Evolutionary conservation across 2,888 invertebrate species (phyloP), one percentile per base, ranked within the genome.

Genomic region (Hyposoter didymator): DNA sequence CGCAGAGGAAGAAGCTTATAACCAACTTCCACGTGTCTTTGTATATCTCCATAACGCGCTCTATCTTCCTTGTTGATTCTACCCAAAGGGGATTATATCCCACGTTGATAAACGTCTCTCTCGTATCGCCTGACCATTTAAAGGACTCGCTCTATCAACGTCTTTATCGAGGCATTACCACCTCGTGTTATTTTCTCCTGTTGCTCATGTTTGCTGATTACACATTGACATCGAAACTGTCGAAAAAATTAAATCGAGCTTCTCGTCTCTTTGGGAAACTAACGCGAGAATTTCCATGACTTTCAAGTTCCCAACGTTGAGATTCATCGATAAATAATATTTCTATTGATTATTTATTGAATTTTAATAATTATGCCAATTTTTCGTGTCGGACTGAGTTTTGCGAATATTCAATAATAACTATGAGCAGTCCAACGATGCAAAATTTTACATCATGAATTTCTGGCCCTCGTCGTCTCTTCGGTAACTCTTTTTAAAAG

Each of bases 141-240:
- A 80, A 80, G 49, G 79, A 66, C 73, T 62, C 47, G 28, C 28
- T 64, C 52, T 72, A 72, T 80, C 79, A 73, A 35, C 72, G 35
- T 43, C 79, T 78, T 78, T 49, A 72, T 72, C 73, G 49, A 80
- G 64, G 47, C 47, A 17, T 39, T 32, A 72, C 72, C n/a, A 35
- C 14, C 14, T 28, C n/a, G 8, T 19, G 28, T 17, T 47, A 22
- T 28, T 70, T 70, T 49, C 32, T 35, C n/a, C 0, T 17, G 32
- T 47, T 49, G n/a, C 49, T n/a, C 10, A 49, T 70, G 28, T 70
- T 28, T 70, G n/a, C 47, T 10, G 45, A 49, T 67, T 45, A 67
- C 45, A 45, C 45, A 32, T 70, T 19, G 22, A 32, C 28, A 10
- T n/a, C 32, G 8, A 28, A 32, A 17, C 17, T 45, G 12, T 67